A percentile compares a stretch with the other conserved stretches of the same genome.
phyloP scores from a whole-genome alignment of 2,797 vertebrate genomes.

The Halcyon badia region DNA sequence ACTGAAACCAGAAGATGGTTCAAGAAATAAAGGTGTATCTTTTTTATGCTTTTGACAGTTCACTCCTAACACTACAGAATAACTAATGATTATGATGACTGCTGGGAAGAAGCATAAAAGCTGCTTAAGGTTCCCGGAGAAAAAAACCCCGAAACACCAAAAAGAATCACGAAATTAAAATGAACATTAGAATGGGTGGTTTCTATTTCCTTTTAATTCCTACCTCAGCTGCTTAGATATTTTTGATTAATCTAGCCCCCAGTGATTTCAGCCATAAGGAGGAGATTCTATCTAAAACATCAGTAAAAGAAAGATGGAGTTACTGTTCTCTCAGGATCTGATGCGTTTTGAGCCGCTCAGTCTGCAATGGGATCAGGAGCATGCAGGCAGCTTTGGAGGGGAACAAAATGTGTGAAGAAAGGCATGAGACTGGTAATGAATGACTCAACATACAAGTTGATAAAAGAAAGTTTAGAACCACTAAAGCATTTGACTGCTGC shows the following conservation, averaged over 20 bases:
- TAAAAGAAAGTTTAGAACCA: neutral
- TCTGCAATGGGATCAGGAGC: neutral
- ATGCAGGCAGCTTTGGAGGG: neutral
- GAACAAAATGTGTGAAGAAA: neutral
- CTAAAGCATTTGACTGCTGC: neutral
- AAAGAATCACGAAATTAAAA: neutral
- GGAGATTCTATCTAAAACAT: neutral
- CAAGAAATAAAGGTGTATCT: neutral
- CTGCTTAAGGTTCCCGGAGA: neutral
- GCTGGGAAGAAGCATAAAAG: neutral
- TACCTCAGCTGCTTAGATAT: neutral
- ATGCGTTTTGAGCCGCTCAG: fast-evolving
- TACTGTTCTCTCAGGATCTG: neutral
- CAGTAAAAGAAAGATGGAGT: neutral
- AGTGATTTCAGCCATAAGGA: neutral
- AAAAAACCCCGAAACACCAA: neutral
- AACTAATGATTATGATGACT: neutral
- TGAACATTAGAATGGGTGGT: fast-evolving
- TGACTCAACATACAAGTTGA: neutral
- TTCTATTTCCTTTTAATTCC: neutral
- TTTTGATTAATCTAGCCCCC: neutral
- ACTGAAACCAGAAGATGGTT: neutral
- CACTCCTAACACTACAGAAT: neutral
- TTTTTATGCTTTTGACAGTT: neutral
- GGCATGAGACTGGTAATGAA: neutral